Evolutionary conservation across 2,888 invertebrate species (phyloP).

Genomic region (Shargacucullia verbasci): DNA sequence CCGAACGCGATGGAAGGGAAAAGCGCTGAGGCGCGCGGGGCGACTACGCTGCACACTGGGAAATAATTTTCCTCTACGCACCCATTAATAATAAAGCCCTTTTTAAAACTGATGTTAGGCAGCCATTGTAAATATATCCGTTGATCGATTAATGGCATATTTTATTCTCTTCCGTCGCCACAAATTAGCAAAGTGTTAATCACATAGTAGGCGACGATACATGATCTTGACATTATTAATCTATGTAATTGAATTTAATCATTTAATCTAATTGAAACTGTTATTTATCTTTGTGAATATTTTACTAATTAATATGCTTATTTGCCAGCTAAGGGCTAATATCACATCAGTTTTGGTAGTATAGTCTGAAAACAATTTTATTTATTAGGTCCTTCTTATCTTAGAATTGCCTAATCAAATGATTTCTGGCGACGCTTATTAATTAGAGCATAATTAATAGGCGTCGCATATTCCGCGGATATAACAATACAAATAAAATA

Average conservation of each 20-base stretch:
- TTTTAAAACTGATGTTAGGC: conserved; percentile 28
- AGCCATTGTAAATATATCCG: conserved; percentile 29
- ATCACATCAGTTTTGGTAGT: too few species aligned
- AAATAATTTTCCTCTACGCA: conserved; percentile 67
- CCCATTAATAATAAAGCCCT: conserved; percentile 45
- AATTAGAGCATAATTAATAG: too few species aligned
- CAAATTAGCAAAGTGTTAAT: conserved; percentile 25
- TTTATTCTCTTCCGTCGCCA: conserved; percentile 4
- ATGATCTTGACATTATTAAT: conserved; percentile 17
- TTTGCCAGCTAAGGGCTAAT: too few species aligned
- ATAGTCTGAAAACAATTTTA: too few species aligned
- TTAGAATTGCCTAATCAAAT: too few species aligned
- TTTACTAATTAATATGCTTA: not conserved
- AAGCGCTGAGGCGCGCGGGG: conserved; percentile 61
- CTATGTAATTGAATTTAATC: too few species aligned
- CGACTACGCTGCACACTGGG: conserved; percentile 60
- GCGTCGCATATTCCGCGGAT: too few species aligned
- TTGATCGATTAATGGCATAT: conserved; percentile 32
- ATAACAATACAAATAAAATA: too few species aligned
- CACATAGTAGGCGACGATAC: conserved; percentile 19
- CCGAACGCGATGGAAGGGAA: conserved; percentile 55
- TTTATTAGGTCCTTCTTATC: too few species aligned
- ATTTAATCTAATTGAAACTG: conserved; percentile 7
- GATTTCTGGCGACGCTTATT: too few species aligned
- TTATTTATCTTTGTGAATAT: conserved; percentile 9